Evolutionary conservation across 2,113 vertebrate genomes (phyloP).

Genomic region (Ariopsis seemanni): DNA sequence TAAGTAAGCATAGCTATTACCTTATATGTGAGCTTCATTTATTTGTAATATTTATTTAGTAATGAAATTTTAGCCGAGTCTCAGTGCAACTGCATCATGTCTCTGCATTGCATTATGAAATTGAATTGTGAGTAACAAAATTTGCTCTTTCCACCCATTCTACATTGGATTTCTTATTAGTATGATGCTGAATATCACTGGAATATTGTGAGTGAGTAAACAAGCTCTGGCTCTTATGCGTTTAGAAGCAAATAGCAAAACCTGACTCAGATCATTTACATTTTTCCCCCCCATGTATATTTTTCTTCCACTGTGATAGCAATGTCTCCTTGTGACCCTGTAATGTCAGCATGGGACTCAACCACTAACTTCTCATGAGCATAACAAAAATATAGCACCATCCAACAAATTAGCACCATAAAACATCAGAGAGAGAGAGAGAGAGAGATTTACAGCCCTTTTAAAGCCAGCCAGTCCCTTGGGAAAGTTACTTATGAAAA

Average conservation of each 20-base stretch:
- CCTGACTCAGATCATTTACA: background rate
- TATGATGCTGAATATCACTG: background rate
- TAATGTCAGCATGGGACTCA: no score
- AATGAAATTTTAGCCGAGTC: background rate
- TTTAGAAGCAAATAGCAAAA: background rate
- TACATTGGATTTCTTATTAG: background rate
- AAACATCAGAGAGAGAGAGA: background rate
- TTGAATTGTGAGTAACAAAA: no score
- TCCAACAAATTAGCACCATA: background rate
- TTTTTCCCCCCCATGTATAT: background rate
- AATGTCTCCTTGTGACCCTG: no score
- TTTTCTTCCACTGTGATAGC: no score
- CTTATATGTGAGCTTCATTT: background rate
- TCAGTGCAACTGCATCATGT: no score
- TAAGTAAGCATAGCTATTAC: no score
- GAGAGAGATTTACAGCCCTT: conserved; percentile 58
- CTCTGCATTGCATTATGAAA: no score
- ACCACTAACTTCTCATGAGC: no score
- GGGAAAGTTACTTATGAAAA: conserved; percentile 66
- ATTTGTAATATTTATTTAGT: no score
- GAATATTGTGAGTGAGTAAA: background rate
- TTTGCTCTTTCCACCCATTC: background rate
- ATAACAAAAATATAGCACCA: background rate
- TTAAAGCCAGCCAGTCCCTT: conserved; percentile 50
- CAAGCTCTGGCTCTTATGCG: background rate